Conservation (phyloP, 1,140 invertebrate species). For the Ericerus pela region DNA sequence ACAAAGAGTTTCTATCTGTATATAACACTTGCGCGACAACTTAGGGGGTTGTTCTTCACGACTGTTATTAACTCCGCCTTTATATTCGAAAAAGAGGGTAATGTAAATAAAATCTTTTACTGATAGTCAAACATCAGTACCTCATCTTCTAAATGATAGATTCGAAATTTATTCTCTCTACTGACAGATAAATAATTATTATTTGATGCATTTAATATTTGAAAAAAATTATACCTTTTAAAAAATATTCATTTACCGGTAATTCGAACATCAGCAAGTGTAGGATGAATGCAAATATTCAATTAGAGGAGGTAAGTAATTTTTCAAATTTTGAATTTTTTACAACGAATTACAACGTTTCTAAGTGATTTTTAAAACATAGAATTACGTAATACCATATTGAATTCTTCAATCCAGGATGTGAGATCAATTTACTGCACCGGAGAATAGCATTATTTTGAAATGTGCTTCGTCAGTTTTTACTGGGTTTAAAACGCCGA, state of each 20-base stretch:
- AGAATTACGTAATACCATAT: background rate
- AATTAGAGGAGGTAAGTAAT: background rate
- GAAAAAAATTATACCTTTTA: background rate
- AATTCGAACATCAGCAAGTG: too few relatives aligned
- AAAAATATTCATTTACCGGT: background rate
- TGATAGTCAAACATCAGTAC: background rate
- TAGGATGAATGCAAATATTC: background rate
- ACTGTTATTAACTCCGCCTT: slow-evolving; percentile 6
- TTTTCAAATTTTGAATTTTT: background rate
- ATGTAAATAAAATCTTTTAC: background rate
- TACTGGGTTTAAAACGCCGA: too few relatives aligned
- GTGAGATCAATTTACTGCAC: too few relatives aligned
- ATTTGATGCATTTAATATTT: background rate
- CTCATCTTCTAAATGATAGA: background rate
- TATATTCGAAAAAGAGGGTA: background rate
- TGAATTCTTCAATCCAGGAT: too few relatives aligned
- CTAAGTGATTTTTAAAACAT: background rate
- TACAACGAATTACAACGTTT: background rate
- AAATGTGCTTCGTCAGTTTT: background rate
- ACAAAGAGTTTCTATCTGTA: too few relatives aligned
- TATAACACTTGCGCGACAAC: background rate
- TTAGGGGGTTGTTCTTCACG: slow-evolving; percentile 2
- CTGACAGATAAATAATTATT: background rate
- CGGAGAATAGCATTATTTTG: background rate
- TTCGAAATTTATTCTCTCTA: background rate